Evolutionary conservation across 2,797 vertebrate species (phyloP).

Genomic region (Siniperca undulata): DNA sequence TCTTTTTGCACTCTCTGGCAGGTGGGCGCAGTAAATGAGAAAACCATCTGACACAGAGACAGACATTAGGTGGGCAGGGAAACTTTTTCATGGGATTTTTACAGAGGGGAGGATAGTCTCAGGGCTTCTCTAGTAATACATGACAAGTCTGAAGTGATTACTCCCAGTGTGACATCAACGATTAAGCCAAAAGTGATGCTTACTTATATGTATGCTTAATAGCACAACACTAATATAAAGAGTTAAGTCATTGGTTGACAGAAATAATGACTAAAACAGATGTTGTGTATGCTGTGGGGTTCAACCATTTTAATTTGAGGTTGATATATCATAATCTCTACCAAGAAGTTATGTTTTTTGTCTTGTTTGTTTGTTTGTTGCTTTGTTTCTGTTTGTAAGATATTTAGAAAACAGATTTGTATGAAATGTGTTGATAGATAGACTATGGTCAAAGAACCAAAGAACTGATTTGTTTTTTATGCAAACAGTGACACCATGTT

Average conservation of each 20-base stretch:
- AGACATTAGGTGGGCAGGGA: conserved; percentile 46
- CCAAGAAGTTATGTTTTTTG: not conserved
- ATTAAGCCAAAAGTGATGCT: not conserved
- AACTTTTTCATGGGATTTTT: conserved; percentile 19
- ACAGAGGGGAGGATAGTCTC: conserved; percentile 19
- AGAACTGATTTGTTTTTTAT: too few species aligned
- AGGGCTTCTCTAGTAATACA: conserved; percentile 5
- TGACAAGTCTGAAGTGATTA: not conserved
- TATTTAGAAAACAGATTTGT: too few species aligned
- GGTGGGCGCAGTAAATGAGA: conserved; percentile 74
- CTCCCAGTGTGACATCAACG: not conserved
- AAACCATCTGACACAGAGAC: conserved; percentile 76
- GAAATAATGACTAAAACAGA: conserved; percentile 4
- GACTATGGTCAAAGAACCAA: too few species aligned
- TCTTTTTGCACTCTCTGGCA: conserved; percentile 63
- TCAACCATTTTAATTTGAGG: not conserved
- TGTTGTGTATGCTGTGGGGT: not conserved
- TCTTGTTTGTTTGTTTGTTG: too few species aligned
- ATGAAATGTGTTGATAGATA: too few species aligned
- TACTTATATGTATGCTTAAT: not conserved
- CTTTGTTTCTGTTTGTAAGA: too few species aligned
- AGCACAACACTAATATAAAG: not conserved
- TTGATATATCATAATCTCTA: too few species aligned
- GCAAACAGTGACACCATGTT: too few species aligned
- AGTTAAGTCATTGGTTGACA: not conserved